Evolutionary conservation across 1,140 invertebrate genomes (phyloP), one percentile per base, ranked within the genome.

Genomic region (Saccostrea echinata): DNA sequence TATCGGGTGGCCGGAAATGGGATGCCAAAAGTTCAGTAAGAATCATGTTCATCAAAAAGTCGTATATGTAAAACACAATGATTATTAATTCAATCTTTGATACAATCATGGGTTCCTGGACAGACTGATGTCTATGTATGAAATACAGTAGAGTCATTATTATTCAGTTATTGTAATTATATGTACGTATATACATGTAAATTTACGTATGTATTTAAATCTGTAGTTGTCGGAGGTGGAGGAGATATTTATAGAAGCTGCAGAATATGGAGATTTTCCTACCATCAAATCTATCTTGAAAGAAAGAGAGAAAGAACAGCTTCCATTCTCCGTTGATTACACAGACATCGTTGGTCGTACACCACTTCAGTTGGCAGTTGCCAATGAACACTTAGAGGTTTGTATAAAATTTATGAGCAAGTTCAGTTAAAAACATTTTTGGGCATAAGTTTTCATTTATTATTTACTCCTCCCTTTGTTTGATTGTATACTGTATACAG

Each of bases 341-440:
- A 91, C 88, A 53, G 93, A 94, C 83, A 93, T 93, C 33, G 88
- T 94, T n/a, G 93, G 93, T 3, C 85, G 94, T 27, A 93, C 93
- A 13, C 93, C 94, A 0, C 84, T 94, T 6, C 90, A 92, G 21
- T 83, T 94, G 12, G 94, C 94, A 11, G 93, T 94, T 27, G 93
- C 92, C 33, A 93, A 94, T 89, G 94, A 94, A 90, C 93, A 94
- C 88, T 68, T 94, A 21, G 94, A 94, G 91, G 92, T 94, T 76
- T 27, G 68, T 76, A 1, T 21, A 18, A 61, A n/a, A 61, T 61
- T 61, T 3, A 3, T 43, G 43, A 43, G 43, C 9, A 43, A 4
- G 1, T 43, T 43, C 0, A 43, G 1, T 43, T 9, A 43, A 43
- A 43, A 43, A 43, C 1, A n/a, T 43, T 43, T 43, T 43, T 8